Evolutionary conservation across 1,140 invertebrate genomes (phyloP).

Genomic region (Notospermus geniculatus): DNA sequence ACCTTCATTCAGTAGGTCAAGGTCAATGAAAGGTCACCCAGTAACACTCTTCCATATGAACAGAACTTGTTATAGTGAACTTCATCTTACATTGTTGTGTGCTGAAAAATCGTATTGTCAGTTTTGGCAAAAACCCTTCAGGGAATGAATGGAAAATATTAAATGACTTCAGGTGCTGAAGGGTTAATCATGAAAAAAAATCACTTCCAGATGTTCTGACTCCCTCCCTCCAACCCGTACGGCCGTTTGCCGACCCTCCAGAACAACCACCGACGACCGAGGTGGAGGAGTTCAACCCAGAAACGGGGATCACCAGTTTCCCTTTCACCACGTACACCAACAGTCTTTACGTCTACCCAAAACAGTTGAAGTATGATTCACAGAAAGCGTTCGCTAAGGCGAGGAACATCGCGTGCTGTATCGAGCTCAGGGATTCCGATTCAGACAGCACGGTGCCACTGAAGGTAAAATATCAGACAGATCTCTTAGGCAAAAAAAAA

Average conservation of each 20-base stretch:
- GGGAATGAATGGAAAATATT: too few relatives aligned
- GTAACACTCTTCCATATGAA: too few relatives aligned
- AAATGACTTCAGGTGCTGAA: too few relatives aligned
- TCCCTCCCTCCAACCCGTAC: slow-evolving; percentile 73
- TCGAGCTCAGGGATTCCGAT: slow-evolving; percentile 82
- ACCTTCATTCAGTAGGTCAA: too few relatives aligned
- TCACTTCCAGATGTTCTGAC: slow-evolving; percentile 71
- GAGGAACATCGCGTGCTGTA: slow-evolving; percentile 83
- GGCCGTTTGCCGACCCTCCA: slow-evolving; percentile 78
- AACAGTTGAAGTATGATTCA: slow-evolving; percentile 82
- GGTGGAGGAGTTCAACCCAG: slow-evolving; percentile 76
- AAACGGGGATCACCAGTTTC: slow-evolving; percentile 65
- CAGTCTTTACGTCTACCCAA: slow-evolving; percentile 87
- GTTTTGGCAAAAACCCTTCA: too few relatives aligned
- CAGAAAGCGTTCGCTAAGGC: slow-evolving; percentile 83
- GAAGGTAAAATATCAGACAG: slow-evolving; percentile 64
- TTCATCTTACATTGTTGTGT: too few relatives aligned
- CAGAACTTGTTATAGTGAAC: too few relatives aligned
- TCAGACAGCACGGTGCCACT: slow-evolving; percentile 67
- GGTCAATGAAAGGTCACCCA: too few relatives aligned
- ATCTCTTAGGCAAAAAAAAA: too few relatives aligned
- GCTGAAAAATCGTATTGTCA: too few relatives aligned
- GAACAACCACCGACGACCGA: slow-evolving; percentile 72
- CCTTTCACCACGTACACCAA: slow-evolving; percentile 81
- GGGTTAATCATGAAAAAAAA: too few relatives aligned